These are phyloP conservation scores for Cataglyphis altisquamis DNA, from an alignment of 2,888 invertebrate genomes.

Conservation along the genomic window DNA sequence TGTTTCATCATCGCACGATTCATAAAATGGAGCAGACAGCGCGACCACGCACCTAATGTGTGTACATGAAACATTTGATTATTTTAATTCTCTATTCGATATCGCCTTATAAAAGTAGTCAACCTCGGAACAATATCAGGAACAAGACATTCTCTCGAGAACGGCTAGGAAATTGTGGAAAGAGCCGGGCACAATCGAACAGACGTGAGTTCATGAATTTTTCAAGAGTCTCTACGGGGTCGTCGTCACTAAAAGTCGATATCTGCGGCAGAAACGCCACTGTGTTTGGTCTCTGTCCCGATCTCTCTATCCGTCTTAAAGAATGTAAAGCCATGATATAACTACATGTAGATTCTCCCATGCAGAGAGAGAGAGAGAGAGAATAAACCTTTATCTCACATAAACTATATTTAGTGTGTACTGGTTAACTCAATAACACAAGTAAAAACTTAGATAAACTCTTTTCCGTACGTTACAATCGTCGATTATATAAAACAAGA, in stretches of 20 bases:
- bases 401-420: slow-evolving; percentile 35
- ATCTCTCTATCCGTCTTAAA: slow-evolving; percentile 55
- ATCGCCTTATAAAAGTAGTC: slow-evolving; percentile 38
- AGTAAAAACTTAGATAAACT: slow-evolving; percentile 12
- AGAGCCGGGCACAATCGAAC: slow-evolving; percentile 62
- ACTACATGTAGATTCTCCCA: slow-evolving; percentile 40
- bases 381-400: slow-evolving; percentile 24
- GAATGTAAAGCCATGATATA: slow-evolving; percentile 60
- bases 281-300: slow-evolving; percentile 75
- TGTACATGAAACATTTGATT: slow-evolving; percentile 4
- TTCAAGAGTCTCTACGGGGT: slow-evolving; percentile 79
- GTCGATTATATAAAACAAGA: not conserved
- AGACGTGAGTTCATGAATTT: slow-evolving; percentile 79
- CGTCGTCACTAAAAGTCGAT: slow-evolving; percentile 81
- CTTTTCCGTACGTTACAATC: not conserved
- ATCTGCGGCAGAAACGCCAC: slow-evolving; percentile 74
- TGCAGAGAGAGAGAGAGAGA: not conserved
- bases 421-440: slow-evolving; percentile 34
- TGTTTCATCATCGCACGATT: slow-evolving; percentile 18
- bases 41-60: slow-evolving; percentile 10
- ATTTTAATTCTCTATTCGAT: slow-evolving; percentile 16
- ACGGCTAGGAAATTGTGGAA: slow-evolving; percentile 61
- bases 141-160: slow-evolving; percentile 27
- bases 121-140: slow-evolving; percentile 8
- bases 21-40: slow-evolving; percentile 41